Percentiles rank a stretch among this genome's conserved stretches.
phyloP scores from a whole-genome alignment of 2,888 invertebrate genomes.

The Cephus sareptanus region DNA sequence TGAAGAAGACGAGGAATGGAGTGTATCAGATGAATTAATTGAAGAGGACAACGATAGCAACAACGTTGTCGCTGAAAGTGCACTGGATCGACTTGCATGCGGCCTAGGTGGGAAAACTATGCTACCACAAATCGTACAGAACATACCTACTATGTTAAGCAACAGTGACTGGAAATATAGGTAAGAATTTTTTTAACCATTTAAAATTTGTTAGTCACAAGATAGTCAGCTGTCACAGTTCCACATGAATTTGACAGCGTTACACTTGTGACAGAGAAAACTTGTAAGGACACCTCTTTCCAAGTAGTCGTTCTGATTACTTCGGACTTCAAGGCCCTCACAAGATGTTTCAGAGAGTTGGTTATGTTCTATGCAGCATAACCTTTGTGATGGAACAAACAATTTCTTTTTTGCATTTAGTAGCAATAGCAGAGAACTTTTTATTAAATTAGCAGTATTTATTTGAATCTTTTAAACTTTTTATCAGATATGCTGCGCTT shows the following conservation, averaged over 20 bases:
- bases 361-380: conserved; percentile 27
- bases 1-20: conserved; percentile 92
- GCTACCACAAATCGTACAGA: conserved; percentile 86
- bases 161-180: conserved; percentile 87
- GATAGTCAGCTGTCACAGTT: neutral
- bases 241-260: conserved; percentile 42
- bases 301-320: conserved; percentile 43
- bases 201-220: neutral
- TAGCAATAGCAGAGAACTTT: neutral
- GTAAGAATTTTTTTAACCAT: conserved; percentile 38
- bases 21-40: conserved; percentile 84
- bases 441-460: neutral
- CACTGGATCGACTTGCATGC: conserved; percentile 96
- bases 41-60: conserved; percentile 97
- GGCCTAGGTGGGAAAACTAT: conserved; percentile 95
- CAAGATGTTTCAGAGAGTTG: conserved; percentile 46
- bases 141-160: conserved; percentile 88
- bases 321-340: conserved; percentile 20
- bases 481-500: conserved; percentile 87
- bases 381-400: conserved; percentile 45
- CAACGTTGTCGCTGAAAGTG: conserved; percentile 95
- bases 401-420: conserved; percentile 16
- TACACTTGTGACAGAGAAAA: conserved; percentile 57
- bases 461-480: neutral
- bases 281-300: conserved; percentile 29